A percentile compares a stretch with the other conserved stretches of the same genome.
Evolutionary conservation across 2,113 vertebrate species (phyloP).

Genomic region (Oceanites oceanicus): DNA sequence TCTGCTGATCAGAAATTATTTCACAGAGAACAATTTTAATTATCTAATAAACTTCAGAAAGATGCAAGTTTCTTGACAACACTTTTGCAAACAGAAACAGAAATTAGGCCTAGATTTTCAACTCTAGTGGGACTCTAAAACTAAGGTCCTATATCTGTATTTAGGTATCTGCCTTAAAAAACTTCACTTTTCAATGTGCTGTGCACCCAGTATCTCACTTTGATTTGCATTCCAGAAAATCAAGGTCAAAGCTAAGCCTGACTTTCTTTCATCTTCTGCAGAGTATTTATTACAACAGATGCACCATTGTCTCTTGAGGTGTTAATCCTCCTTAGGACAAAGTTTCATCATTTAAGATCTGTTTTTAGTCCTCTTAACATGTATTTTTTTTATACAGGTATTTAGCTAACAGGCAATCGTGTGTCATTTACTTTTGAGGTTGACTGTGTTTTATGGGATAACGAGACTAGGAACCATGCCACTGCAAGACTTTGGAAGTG

Average conservation of each 20-base stretch:
- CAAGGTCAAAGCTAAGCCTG: slow-evolving; percentile 26
- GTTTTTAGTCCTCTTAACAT: background rate
- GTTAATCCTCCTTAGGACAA: background rate
- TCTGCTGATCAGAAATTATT: slow-evolving; percentile 39
- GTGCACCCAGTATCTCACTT: background rate
- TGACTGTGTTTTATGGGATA: background rate
- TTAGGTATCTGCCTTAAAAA: background rate
- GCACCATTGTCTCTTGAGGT: background rate
- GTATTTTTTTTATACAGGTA: background rate
- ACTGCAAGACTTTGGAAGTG: background rate
- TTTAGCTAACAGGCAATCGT: background rate
- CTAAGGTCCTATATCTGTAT: background rate
- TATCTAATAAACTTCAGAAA: slow-evolving; percentile 35
- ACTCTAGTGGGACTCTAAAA: slow-evolving; percentile 6
- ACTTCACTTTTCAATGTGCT: background rate
- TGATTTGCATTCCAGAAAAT: slow-evolving; percentile 41
- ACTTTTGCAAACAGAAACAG: slow-evolving; percentile 45
- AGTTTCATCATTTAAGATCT: background rate
- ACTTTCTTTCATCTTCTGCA: slow-evolving; percentile 33
- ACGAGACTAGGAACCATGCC: background rate
- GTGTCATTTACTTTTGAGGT: background rate
- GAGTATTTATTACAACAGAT: slow-evolving; percentile 26
- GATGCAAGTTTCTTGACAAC: background rate
- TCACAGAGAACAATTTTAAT: slow-evolving; percentile 24
- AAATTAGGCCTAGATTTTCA: slow-evolving; percentile 54